Evolutionary conservation across 2,797 vertebrate species (phyloP), one percentile per base, ranked within the genome.

Genomic region (Phoxinus dragarum): DNA sequence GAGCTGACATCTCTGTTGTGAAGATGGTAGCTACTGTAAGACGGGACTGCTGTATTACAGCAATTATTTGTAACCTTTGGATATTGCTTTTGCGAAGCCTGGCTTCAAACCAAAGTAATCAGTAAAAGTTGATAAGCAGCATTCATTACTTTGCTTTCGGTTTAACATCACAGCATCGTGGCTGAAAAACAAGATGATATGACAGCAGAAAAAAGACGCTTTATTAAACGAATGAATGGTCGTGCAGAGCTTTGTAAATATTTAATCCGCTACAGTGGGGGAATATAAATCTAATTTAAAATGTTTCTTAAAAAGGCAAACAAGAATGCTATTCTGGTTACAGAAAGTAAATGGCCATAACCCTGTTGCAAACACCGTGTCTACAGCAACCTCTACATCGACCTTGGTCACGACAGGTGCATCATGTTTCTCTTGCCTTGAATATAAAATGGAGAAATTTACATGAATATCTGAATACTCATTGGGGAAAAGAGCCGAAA

Each of bases 371-470:
- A 80, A 85, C 44, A 21, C 5, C 31, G 52, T 80, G 68, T 80
- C 40, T 61, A 80, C 54, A 85, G 21, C 67, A 71, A 73, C 56
- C 68, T 21, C 67, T 71, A 52, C 56, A 71, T 34, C 69, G 82
- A 76, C 86, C 86, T 87, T 87, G 82, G 59, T 82, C 74, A 71
- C 23, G 44, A 81, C 84, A 85, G 72, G 59, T 87, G 86, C n/a
- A 74, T 85, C 79, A 31, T 56, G 84, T 78, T 72, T 79, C 56
- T 66, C 31, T 84, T 72, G 80, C 54, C 56, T 77, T 31, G 47
- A 88, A 83, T 75, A 80, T 79, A 67, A 80, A 80, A 71, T 40
- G 31, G 27, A 68, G 71, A 52, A 84, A 88, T 83, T 87, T 80
- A 36, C 81, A 88, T 82, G 83, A 42, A 79, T 59, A 82, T 84